Evolutionary conservation across 2,113 vertebrate genomes (phyloP).

Genomic region (Camelus dromedarius): DNA sequence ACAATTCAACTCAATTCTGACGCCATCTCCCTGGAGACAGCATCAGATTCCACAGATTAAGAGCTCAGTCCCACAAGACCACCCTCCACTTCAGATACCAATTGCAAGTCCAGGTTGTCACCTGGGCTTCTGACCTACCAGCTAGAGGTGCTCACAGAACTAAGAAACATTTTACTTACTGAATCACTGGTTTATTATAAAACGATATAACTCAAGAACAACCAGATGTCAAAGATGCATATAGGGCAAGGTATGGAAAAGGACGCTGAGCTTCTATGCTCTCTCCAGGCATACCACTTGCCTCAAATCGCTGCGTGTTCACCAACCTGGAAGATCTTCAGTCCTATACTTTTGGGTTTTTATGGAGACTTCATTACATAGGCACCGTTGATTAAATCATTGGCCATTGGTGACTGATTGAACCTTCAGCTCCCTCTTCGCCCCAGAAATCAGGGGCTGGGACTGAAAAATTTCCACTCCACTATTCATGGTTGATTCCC

Average conservation of each 20-base stretch:
- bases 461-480: background rate
- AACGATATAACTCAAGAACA: background rate
- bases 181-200: background rate
- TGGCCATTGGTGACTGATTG: background rate
- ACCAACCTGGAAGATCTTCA: background rate
- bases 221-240: background rate
- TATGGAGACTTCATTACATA: background rate
- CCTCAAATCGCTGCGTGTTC: background rate
- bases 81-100: background rate
- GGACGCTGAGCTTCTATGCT: background rate
- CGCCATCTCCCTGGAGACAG: background rate
- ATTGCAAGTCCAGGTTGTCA: background rate
- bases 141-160: background rate
- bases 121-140: background rate
- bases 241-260: background rate
- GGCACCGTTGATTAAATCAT: background rate
- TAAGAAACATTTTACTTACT: background rate
- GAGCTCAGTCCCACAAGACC: background rate
- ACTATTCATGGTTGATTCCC: background rate
- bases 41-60: background rate
- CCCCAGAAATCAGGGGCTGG: background rate
- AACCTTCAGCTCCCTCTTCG: background rate
- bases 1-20: background rate
- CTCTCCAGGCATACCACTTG: background rate
- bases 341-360: background rate